Conservation (phyloP, 1,140 invertebrate genomes). For the Zophobas morio region DNA sequence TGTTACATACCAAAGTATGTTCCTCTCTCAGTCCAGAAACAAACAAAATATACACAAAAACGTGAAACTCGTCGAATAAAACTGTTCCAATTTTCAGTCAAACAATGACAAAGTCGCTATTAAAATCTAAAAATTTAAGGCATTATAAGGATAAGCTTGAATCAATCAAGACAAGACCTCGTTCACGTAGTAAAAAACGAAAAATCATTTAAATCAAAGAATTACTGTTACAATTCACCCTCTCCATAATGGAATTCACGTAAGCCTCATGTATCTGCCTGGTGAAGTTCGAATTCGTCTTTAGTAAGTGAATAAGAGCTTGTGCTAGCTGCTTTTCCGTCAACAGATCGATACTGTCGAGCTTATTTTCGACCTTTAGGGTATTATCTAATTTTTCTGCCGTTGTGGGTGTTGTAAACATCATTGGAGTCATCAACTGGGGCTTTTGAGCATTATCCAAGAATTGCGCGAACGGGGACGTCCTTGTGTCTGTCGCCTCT, state of each 20-base stretch:
- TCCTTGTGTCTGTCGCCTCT: constrained; percentile 62
- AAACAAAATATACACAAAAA: constrained; percentile 5
- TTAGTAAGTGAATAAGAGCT: constrained; percentile 88
- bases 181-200: background rate
- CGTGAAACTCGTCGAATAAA: constrained; percentile 8
- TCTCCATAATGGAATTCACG: constrained; percentile 86
- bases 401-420: constrained; percentile 76
- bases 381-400: constrained; percentile 47
- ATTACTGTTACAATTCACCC: constrained; percentile 69
- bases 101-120: constrained; percentile 25
- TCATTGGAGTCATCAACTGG: constrained; percentile 85
- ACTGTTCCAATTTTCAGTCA: constrained; percentile 30
- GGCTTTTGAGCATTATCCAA: constrained; percentile 75
- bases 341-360: constrained; percentile 75
- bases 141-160: constrained; percentile 16
- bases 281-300: constrained; percentile 89
- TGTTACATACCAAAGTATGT: constrained; percentile 29
- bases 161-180: constrained; percentile 21
- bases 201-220: constrained; percentile 45
- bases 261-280: constrained; percentile 92
- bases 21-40: constrained; percentile 34
- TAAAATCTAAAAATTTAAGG: constrained; percentile 42
- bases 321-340: constrained; percentile 90
- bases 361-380: constrained; percentile 51
- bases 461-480: constrained; percentile 69